Conservation (phyloP, 2,888 invertebrate genomes). For the Scrobipalpa atriplicella region DNA sequence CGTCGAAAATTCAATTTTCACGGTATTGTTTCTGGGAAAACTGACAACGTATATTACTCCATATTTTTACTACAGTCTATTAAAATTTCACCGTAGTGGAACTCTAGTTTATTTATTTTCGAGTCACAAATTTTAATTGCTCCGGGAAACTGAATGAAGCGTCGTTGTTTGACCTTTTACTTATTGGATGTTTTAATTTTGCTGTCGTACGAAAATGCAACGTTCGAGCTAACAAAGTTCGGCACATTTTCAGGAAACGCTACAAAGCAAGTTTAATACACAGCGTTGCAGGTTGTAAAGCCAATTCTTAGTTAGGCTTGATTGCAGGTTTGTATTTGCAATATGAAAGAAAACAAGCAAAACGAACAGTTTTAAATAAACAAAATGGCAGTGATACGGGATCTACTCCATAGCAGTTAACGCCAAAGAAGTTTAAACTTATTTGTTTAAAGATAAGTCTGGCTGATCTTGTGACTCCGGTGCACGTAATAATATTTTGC, state of each 20-base stretch:
- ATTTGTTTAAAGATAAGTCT: too few species aligned
- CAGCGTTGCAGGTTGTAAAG: background rate
- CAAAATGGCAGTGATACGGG: too few species aligned
- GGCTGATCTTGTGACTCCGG: too few species aligned
- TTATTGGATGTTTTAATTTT: background rate
- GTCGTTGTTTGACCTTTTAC: background rate
- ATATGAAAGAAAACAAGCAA: background rate
- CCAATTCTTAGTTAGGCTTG: background rate
- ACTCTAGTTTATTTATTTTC: background rate
- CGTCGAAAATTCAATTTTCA: too few species aligned
- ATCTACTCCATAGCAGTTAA: too few species aligned
- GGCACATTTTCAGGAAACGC: background rate
- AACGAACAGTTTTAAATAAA: too few species aligned
- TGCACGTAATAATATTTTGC: too few species aligned
- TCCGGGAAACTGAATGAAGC: background rate
- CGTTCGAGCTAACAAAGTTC: background rate
- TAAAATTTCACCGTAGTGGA: background rate
- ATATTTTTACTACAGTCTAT: background rate
- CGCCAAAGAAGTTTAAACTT: too few species aligned
- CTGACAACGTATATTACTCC: background rate
- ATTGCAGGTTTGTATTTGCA: background rate
- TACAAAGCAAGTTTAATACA: background rate
- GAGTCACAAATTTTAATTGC: background rate
- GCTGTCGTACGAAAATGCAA: background rate
- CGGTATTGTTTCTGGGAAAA: too few species aligned